Evolutionary conservation across 2,113 vertebrate genomes (phyloP).

Genomic region (Naja naja): DNA sequence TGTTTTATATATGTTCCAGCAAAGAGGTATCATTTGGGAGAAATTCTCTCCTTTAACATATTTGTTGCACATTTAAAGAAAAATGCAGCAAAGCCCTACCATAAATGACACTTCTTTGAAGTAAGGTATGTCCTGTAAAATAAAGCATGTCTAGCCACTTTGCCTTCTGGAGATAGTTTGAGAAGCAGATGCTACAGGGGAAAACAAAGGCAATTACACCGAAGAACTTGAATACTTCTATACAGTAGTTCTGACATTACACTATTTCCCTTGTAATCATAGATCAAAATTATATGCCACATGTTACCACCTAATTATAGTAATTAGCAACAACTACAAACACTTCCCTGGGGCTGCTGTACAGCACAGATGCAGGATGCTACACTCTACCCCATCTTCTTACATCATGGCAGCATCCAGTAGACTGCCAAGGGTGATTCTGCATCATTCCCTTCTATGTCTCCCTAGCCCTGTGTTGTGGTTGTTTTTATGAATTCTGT

Average conservation of each 20-base stretch:
- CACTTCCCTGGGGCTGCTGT: neutral
- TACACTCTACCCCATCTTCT: neutral
- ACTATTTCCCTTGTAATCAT: constrained; percentile 43
- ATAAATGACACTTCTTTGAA: neutral
- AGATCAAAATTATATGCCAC: neutral
- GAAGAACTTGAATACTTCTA: neutral
- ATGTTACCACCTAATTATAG: constrained; percentile 43
- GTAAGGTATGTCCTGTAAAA: neutral
- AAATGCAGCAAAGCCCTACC: neutral
- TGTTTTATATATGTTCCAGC: neutral
- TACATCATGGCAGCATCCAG: neutral
- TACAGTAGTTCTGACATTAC: neutral
- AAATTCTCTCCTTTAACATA: neutral
- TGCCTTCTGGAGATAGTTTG: constrained; percentile 5
- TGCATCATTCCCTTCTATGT: neutral
- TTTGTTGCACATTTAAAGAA: neutral
- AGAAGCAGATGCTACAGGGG: neutral
- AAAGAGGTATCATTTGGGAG: neutral
- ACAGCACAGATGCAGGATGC: neutral
- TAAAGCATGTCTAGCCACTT: neutral
- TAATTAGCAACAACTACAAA: neutral
- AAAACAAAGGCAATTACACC: neutral
- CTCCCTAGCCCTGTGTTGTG: neutral
- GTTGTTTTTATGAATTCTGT: neutral
- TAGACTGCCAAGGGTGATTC: neutral